Conservation (phyloP, 2,113 vertebrate genomes). For the Sceloporus undulatus region DNA sequence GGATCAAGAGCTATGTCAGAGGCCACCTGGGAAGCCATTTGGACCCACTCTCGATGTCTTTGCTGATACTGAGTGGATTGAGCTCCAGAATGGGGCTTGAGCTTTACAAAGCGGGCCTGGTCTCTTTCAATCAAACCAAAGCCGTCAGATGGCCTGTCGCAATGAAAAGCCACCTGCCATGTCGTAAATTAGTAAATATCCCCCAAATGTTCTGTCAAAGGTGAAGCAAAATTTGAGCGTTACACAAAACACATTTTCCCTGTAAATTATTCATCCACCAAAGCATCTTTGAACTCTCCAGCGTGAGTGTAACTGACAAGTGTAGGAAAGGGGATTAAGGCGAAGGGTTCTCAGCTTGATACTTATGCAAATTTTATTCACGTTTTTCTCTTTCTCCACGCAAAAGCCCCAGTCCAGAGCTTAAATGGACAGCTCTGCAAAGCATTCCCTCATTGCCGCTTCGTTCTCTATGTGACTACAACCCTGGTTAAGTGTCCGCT, state of each 20-base stretch:
- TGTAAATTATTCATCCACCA: slow-evolving; percentile 67
- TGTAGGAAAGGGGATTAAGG: not conserved
- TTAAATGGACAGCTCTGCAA: not conserved
- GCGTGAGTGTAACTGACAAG: slow-evolving; percentile 53
- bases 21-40: not conserved
- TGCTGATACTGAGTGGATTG: too few species aligned
- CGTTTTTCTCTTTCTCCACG: not conserved
- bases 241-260: slow-evolving; percentile 62
- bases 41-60: not conserved
- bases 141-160: not conserved
- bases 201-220: slow-evolving; percentile 55
- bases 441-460: too few species aligned
- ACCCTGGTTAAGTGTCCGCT: not conserved
- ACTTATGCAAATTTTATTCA: fast-evolving
- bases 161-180: slow-evolving; percentile 68
- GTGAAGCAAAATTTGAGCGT: slow-evolving; percentile 62
- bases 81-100: not conserved
- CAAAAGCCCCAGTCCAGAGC: not conserved
- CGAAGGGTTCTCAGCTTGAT: not conserved
- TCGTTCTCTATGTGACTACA: not conserved
- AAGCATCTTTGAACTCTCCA: slow-evolving; percentile 63
- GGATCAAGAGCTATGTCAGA: too few species aligned
- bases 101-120: not conserved
- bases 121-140: not conserved
- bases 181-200: slow-evolving; percentile 39